These are phyloP conservation scores for Caenorhabditis afra DNA, from an alignment of 2,888 invertebrate genomes.

Conservation along the genomic window DNA sequence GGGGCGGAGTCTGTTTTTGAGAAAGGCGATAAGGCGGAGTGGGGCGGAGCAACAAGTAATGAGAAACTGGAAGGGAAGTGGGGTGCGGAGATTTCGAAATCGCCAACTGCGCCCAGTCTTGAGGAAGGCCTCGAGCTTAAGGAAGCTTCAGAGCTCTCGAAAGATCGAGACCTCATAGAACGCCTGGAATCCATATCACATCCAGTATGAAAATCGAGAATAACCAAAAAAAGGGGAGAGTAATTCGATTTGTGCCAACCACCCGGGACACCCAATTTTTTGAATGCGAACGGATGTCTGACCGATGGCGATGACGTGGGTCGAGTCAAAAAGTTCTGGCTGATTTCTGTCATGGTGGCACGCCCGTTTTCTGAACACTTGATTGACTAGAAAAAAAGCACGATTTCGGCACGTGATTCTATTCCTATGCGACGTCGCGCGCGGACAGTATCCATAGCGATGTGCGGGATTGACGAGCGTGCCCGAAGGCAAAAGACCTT, in stretches of 20 bases:
- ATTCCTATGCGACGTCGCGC: too few relatives aligned
- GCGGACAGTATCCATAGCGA: conserved; percentile 5
- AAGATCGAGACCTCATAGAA: neutral
- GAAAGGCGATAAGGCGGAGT: neutral
- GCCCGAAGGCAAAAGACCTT: too few relatives aligned
- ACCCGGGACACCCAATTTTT: conserved; percentile 25
- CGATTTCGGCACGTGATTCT: too few relatives aligned
- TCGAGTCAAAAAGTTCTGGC: conserved; percentile 2
- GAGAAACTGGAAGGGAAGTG: too few relatives aligned
- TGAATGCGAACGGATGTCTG: conserved; percentile 10
- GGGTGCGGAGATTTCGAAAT: too few relatives aligned
- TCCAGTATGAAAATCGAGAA: too few relatives aligned
- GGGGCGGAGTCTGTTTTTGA: conserved; percentile 8
- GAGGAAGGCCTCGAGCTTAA: too few relatives aligned
- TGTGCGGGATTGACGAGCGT: too few relatives aligned
- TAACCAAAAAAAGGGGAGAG: neutral
- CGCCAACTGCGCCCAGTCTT: too few relatives aligned
- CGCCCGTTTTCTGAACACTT: neutral
- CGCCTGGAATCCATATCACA: too few relatives aligned
- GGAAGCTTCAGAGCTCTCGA: too few relatives aligned
- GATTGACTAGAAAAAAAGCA: neutral
- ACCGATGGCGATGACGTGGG: conserved; percentile 30
- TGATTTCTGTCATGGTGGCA: neutral
- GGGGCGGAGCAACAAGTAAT: too few relatives aligned
- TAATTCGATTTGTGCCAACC: conserved; percentile 21